A percentile compares a stretch with the other conserved stretches of the same genome.
These are phyloP conservation scores for Pelodytes ibericus DNA, from an alignment of 2,797 vertebrate genomes.

Conservation along the genomic window DNA sequence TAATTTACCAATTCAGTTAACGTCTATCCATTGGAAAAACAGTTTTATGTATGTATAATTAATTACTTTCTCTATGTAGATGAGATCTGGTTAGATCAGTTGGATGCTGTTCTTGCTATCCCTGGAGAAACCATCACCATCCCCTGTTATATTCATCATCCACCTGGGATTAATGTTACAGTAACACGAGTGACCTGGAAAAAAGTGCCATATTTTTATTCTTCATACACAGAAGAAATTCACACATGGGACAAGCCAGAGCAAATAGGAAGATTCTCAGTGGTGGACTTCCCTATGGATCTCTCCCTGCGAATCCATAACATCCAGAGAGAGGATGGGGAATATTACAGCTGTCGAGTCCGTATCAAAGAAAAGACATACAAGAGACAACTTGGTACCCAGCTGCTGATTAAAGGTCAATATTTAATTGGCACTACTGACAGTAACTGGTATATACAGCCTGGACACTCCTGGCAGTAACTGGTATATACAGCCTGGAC, in stretches of 20 bases:
- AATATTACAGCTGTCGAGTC: neutral
- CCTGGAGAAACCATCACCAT: neutral
- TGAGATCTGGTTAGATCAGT: neutral
- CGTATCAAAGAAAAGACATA: neutral
- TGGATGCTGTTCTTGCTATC: conserved; percentile 7
- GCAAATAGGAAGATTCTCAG: neutral
- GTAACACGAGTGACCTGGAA: conserved; percentile 1
- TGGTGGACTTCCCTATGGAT: neutral
- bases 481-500: no score
- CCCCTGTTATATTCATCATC: conserved; percentile 13
- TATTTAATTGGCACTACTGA: no score
- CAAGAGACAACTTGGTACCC: neutral
- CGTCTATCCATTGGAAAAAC: no score
- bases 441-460: no score
- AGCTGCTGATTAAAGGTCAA: conserved; percentile 2
- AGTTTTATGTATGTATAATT: no score
- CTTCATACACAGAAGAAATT: neutral
- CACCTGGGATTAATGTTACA: neutral
- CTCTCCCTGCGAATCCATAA: neutral
- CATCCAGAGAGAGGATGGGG: no score
- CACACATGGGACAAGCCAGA: neutral
- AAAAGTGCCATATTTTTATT: neutral
- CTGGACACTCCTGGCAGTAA: no score
- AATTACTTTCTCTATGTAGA: no score
- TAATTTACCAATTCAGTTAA: no score